Conservation (phyloP, 2,888 invertebrate genomes). For the Rhabditoides inermis region DNA sequence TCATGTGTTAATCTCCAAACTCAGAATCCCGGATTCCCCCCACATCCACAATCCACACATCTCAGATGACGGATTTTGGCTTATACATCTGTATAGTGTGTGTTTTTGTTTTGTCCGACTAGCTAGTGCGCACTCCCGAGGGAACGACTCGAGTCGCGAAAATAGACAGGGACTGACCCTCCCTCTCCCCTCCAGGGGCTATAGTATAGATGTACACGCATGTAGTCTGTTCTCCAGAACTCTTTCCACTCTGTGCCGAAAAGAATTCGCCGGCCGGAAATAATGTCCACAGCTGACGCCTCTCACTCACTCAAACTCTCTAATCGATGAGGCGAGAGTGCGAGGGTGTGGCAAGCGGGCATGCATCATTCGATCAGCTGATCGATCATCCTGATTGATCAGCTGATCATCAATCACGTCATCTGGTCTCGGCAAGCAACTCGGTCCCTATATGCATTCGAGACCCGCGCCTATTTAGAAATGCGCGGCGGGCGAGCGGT, state of each 20-base stretch:
- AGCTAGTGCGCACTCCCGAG: too few relatives aligned
- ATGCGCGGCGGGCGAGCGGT: background rate
- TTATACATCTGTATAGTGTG: too few relatives aligned
- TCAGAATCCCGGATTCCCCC: too few relatives aligned
- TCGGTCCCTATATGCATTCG: background rate
- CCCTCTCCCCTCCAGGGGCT: background rate
- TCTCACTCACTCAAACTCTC: background rate
- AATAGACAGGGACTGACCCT: background rate
- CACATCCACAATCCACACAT: too few relatives aligned
- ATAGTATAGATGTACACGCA: too few relatives aligned
- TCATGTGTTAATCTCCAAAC: too few relatives aligned
- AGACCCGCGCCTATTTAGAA: background rate
- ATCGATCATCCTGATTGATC: background rate
- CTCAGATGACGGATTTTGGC: too few relatives aligned
- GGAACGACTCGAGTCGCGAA: background rate
- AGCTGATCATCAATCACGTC: background rate
- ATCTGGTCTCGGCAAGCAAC: background rate
- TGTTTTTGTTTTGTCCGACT: too few relatives aligned
- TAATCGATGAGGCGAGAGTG: background rate
- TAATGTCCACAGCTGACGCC: too few relatives aligned
- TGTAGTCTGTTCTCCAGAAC: too few relatives aligned
- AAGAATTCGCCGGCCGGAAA: too few relatives aligned
- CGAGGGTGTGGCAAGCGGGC: background rate
- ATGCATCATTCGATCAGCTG: background rate
- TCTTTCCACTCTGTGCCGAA: too few relatives aligned